Percentiles rank a stretch among this genome's conserved stretches.
These are phyloP conservation scores for Aleiodes testaceus DNA, from an alignment of 2,888 invertebrate genomes.

Conservation along the genomic window DNA sequence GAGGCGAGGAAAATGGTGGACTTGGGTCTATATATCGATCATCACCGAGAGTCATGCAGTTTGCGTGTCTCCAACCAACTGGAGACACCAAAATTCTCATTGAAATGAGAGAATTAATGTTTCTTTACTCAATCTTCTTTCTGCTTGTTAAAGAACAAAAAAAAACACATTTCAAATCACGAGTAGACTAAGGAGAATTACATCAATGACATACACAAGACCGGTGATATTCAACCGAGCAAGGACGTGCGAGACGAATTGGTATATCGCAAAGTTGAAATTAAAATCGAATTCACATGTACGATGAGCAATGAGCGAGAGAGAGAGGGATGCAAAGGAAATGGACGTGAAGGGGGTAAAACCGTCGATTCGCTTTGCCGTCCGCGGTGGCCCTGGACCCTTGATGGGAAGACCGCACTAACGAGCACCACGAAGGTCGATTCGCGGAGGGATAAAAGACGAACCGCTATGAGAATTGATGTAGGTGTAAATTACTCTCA, in stretches of 20 bases:
- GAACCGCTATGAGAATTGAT: slow-evolving; percentile 35
- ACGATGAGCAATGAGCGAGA: slow-evolving; percentile 4
- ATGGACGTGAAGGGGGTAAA: slow-evolving; percentile 33
- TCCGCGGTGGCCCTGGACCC: slow-evolving; percentile 54
- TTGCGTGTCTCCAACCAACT: slow-evolving; percentile 14
- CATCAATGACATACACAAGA: slow-evolving; percentile 24
- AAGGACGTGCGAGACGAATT: slow-evolving; percentile 38
- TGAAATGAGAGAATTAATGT: slow-evolving; percentile 3
- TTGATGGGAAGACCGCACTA: slow-evolving; percentile 41
- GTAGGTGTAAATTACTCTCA: slow-evolving; percentile 33
- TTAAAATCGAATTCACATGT: slow-evolving; percentile 42
- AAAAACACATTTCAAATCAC: not conserved
- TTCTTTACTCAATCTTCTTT: not conserved
- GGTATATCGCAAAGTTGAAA: slow-evolving; percentile 33
- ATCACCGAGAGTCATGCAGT: slow-evolving; percentile 19
- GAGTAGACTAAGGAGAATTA: slow-evolving; percentile 14
- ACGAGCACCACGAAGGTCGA: slow-evolving; percentile 43
- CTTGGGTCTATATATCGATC: slow-evolving; percentile 32
- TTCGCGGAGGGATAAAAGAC: slow-evolving; percentile 28
- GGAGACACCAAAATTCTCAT: not conserved
- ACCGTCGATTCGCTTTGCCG: slow-evolving; percentile 61
- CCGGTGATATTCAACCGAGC: slow-evolving; percentile 3
- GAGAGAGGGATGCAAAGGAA: slow-evolving; percentile 10
- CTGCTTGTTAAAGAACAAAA: not conserved
- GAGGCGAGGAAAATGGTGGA: not conserved